Evolutionary conservation across 2,888 invertebrate genomes (phyloP).

Genomic region (Melikaiella ostensackeni): DNA sequence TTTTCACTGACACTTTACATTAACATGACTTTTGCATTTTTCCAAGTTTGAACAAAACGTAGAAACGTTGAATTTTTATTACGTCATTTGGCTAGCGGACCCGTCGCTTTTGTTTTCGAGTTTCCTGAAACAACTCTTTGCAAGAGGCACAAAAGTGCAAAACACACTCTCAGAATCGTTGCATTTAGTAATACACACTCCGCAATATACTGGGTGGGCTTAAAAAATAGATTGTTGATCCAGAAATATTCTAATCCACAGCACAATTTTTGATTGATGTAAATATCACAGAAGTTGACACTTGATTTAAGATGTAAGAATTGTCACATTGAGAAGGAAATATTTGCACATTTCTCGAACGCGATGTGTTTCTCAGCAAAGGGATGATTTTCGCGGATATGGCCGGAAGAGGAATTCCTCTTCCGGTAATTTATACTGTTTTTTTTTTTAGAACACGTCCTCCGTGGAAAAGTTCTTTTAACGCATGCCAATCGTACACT

Average conservation of each 20-base stretch:
- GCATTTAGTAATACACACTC: slow-evolving; percentile 13
- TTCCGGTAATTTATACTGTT: slow-evolving; percentile 12
- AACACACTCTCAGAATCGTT: slow-evolving; percentile 7
- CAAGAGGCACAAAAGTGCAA: slow-evolving; percentile 20
- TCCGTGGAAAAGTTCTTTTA: slow-evolving; percentile 58
- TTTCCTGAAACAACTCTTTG: slow-evolving; percentile 35
- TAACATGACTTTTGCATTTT: slow-evolving; percentile 13
- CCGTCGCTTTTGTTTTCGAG: slow-evolving; percentile 26
- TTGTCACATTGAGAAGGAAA: background rate
- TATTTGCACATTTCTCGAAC: background rate
- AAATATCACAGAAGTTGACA: background rate
- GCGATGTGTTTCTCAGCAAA: too few relatives aligned
- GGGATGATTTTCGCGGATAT: background rate
- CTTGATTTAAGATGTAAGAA: background rate
- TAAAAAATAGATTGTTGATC: too few relatives aligned
- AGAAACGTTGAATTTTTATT: slow-evolving; percentile 23
- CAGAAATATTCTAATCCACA: background rate
- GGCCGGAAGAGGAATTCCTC: slow-evolving; percentile 4
- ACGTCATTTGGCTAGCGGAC: slow-evolving; percentile 24
- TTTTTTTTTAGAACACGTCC: slow-evolving; percentile 1
- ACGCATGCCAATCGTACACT: slow-evolving; percentile 60
- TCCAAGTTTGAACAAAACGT: slow-evolving; percentile 14
- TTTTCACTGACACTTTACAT: slow-evolving; percentile 3
- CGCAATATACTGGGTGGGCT: background rate
- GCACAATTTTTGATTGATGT: background rate